Percentiles rank a stretch among this genome's conserved stretches.
Conservation (phyloP, 1,140 invertebrate species). For the Teleogryllus occipitalis region DNA sequence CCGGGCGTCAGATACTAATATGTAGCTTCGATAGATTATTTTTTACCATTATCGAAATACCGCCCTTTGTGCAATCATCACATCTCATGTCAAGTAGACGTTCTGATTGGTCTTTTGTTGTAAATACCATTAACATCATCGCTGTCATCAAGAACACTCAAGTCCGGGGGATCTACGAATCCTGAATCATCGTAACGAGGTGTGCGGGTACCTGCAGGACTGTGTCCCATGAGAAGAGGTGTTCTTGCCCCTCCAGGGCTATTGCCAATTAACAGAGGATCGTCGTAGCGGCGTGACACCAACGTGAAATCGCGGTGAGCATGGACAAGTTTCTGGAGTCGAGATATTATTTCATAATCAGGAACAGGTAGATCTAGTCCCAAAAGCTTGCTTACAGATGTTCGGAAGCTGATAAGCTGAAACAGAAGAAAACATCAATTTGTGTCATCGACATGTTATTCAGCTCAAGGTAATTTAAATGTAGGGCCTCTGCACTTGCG, state of each 20-base stretch:
- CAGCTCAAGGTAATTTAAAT: too few species aligned
- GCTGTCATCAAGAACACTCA: slow-evolving; percentile 29
- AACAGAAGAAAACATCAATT: not conserved
- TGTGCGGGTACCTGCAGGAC: slow-evolving; percentile 14
- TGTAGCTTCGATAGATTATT: too few species aligned
- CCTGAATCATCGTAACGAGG: slow-evolving; percentile 28
- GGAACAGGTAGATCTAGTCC: slow-evolving; percentile 56
- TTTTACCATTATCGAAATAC: too few species aligned
- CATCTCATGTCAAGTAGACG: slow-evolving; percentile 8
- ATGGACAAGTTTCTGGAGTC: slow-evolving; percentile 64
- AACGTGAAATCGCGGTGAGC: slow-evolving; percentile 69
- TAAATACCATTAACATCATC: slow-evolving; percentile 25
- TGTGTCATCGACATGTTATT: too few species aligned
- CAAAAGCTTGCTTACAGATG: slow-evolving; percentile 55
- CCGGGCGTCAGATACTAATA: too few species aligned
- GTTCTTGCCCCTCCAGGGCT: slow-evolving; percentile 18
- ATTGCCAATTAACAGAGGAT: slow-evolving; percentile 25
- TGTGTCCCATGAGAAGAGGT: slow-evolving; percentile 9
- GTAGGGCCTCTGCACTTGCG: too few species aligned
- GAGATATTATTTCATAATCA: slow-evolving; percentile 66
- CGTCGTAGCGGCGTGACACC: slow-evolving; percentile 60
- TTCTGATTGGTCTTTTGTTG: slow-evolving; percentile 19
- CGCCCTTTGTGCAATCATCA: not conserved
- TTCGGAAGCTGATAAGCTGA: slow-evolving; percentile 57
- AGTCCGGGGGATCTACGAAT: slow-evolving; percentile 26